Percentiles rank a stretch among this genome's conserved stretches.
phyloP scores from a whole-genome alignment of 2,888 invertebrate genomes.

The Drosophila atroscutellata region DNA sequence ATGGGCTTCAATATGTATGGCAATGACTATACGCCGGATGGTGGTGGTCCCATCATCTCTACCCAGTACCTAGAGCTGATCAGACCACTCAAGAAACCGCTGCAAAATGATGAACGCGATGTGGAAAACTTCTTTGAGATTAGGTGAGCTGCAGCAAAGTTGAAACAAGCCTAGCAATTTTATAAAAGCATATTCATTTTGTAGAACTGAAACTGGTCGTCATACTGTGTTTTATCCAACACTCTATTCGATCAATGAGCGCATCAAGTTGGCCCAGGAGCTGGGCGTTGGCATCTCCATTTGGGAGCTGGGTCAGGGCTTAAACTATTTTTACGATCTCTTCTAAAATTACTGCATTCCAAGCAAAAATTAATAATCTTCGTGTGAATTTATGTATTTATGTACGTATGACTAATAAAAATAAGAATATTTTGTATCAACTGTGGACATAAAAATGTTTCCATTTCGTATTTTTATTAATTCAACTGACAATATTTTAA shows the following conservation, averaged over 20 bases:
- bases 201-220: constrained; percentile 88
- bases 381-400: constrained; percentile 8
- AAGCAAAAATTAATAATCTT: constrained; percentile 6
- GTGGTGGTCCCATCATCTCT: constrained; percentile 93
- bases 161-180: not conserved
- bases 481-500: not conserved
- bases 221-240: constrained; percentile 96
- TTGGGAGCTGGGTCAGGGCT: constrained; percentile 98
- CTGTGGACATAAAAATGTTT: not conserved
- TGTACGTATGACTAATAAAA: constrained; percentile 6
- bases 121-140: constrained; percentile 94
- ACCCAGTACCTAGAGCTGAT: constrained; percentile 91
- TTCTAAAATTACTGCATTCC: constrained; percentile 85
- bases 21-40: constrained; percentile 92
- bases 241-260: constrained; percentile 91
- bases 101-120: constrained; percentile 91
- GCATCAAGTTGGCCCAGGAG: constrained; percentile 92
- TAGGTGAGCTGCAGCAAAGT: constrained; percentile 87
- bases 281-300: constrained; percentile 94
- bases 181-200: constrained; percentile 42
- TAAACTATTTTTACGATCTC: constrained; percentile 97
- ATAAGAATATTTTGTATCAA: not conserved
- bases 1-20: constrained; percentile 97
- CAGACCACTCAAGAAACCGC: constrained; percentile 90
- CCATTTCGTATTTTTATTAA: not conserved